Evolutionary conservation across 2,888 invertebrate species (phyloP).

Genomic region (Cacoxenus indagator): DNA sequence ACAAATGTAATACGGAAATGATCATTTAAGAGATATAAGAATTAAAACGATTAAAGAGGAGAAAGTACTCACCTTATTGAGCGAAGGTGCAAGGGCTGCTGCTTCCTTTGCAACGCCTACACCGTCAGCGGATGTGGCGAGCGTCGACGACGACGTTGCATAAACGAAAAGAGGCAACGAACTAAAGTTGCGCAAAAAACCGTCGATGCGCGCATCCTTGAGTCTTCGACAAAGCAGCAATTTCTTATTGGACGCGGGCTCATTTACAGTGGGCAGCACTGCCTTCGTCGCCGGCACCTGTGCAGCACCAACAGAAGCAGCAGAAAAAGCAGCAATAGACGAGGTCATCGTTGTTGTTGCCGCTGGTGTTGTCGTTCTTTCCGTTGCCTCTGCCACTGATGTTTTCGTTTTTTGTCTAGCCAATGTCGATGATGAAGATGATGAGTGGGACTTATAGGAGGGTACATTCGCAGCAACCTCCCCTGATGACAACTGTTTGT

Average conservation of each 20-base stretch:
- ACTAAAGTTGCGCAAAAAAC: constrained; percentile 61
- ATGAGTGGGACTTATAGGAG: no score
- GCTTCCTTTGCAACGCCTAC: constrained; percentile 63
- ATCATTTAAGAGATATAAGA: constrained; percentile 11
- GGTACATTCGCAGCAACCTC: no score
- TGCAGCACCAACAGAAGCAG: constrained; percentile 28
- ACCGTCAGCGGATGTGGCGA: constrained; percentile 64
- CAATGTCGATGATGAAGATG: no score
- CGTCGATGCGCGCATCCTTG: constrained; percentile 51
- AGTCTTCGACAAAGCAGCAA: constrained; percentile 64
- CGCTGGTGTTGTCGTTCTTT: not conserved
- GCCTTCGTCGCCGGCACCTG: constrained; percentile 47
- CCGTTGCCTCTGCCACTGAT: no score
- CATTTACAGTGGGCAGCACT: constrained; percentile 45
- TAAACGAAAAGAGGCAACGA: constrained; percentile 65
- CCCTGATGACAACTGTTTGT: not conserved
- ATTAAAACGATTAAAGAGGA: constrained; percentile 8
- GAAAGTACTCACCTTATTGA: constrained; percentile 48
- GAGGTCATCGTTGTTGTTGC: constrained; percentile 1
- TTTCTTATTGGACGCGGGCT: constrained; percentile 47
- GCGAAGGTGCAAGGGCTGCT: constrained; percentile 42
- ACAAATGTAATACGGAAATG: constrained; percentile 19
- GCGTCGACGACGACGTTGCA: constrained; percentile 64
- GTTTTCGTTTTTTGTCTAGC: no score
- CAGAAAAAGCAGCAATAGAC: not conserved